Base-by-base conservation (phyloP, 2,888 invertebrate genomes). In the Latrodectus hesperus region DNA sequence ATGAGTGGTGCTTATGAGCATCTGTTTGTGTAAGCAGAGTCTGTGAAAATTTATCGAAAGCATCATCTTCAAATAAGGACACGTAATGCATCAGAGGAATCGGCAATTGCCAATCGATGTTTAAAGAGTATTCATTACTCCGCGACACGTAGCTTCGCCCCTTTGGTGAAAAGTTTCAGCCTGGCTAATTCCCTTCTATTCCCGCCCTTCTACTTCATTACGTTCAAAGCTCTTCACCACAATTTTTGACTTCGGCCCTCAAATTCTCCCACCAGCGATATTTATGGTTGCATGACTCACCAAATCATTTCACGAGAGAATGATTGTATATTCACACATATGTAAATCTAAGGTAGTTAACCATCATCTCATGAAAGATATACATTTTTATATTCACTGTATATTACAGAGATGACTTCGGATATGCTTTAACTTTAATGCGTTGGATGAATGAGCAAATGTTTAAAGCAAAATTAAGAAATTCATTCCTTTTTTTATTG, bases 11-110 rank as follows among this genome's bases (percentile, higher is more conserved):
- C 52, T 74, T 74, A 60, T 17, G 17, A 60, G 60, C 74, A 74
- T 52, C 22, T 74, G 74, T 74, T 17, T 26, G 49, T 12, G 10
- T 26, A 74, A 53, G 14, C 74, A 17, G 55, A 22, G 60, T 26
- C 74, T 26, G 17, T 17, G 16, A 74, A 74, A 60, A 60, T 60
- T 74, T 74, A 74, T 74, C 74, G 74, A 51, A 26, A 60, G 22
- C 17, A 14, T 53, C 9, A 74, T 60, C 74, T 26, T 60, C 38
- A 74, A 74, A 74, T 74, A 74, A 74, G 26, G 38, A 74, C 17
- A 17, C 51, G 26, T 17, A 9, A 49, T 17, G 51, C 73, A 52
- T 51, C 51, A 9, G 11, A 9, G 2, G 55, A 53, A 12, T 26
- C 72, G 51, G 14, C 49, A 14, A 73, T n/a, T n/a, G 49, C 53